Base-by-base conservation (phyloP, 2,888 invertebrate genomes). In the Apotomis turbidana region DNA sequence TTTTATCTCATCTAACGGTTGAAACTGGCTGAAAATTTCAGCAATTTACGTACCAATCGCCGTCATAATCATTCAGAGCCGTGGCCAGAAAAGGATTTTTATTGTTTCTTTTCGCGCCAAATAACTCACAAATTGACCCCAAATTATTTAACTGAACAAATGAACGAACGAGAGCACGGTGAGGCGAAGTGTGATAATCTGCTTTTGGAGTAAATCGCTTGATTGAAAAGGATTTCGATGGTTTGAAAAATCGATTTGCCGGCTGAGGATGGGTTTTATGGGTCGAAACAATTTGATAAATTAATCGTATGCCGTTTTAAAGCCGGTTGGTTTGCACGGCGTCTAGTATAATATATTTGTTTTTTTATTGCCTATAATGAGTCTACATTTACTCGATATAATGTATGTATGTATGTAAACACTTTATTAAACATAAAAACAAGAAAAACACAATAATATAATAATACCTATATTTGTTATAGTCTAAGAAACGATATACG, bases 111-210 rank as follows among this genome's bases (percentile, higher is more conserved):
- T 70, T 70, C 60, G 63, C 66, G 64, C 71, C 71, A 76, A 73
- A 78, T 75, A 77, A 76, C 78, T 78, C 70, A 78, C 78, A 78
- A 80, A 81, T 78, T 77, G 76, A 70, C 75, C 71, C 66, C 73
- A 77, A 79, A 78, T 80, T 74, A 78, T 81, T 79, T 76, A 74
- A 77, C 74, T 74, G 75, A 74, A 77, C 75, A 77, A 78, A 74
- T 64, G 76, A 76, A 41, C 70, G 71, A 74, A 64, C 62, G 64
- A 69, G 38, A 64, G 61, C 61, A 69, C 41, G 63, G 67, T 70
- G 62, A 54, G 59, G 46, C 52, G 52, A 15, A 67, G 67, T 67
- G 67, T 62, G 67, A 62, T 67, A 67, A 70, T 67, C 68, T 15
- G 59, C 27, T 57, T 62, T 72, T 5, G 54, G 68, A 68, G 63